Percentiles rank a stretch among this genome's conserved stretches.
phyloP scores from a whole-genome alignment of 2,888 invertebrate species.

The Proisotoma minuta region DNA sequence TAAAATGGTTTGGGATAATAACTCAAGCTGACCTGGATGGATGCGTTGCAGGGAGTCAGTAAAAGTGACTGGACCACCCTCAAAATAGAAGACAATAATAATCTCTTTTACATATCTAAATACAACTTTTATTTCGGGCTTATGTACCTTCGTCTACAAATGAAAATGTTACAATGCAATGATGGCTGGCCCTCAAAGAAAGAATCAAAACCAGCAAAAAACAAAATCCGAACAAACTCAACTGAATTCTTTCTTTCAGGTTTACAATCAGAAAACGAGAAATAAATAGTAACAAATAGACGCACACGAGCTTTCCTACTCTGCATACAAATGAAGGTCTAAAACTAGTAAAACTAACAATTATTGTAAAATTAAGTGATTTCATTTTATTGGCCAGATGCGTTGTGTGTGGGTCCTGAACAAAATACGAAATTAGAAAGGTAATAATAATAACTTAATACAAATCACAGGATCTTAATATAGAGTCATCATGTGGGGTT shows the following conservation, averaged over 20 bases:
- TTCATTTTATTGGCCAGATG: not conserved
- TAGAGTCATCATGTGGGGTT: not conserved
- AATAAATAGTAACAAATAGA: not conserved
- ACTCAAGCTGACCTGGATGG: constrained; percentile 32
- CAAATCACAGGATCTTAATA: not conserved
- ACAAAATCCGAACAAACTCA: no score
- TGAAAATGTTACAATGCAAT: constrained; percentile 44
- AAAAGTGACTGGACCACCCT: constrained; percentile 48
- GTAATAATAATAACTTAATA: not conserved
- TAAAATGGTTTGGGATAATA: not conserved
- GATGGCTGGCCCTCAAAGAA: no score
- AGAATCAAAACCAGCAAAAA: no score
- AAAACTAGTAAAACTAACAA: not conserved
- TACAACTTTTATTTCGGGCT: not conserved
- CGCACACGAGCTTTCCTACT: constrained; percentile 12
- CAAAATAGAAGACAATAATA: constrained; percentile 41
- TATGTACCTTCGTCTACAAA: no score
- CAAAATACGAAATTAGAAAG: not conserved
- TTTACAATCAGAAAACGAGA: not conserved
- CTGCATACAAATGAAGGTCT: not conserved
- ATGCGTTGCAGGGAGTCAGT: constrained; percentile 45
- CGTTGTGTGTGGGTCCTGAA: not conserved
- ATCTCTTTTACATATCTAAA: constrained; percentile 7
- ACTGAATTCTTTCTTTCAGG: no score
- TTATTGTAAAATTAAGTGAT: not conserved